A percentile compares a stretch with the other conserved stretches of the same genome.
Evolutionary conservation across 35 echinoderm and acorn worm species (phyloP).

Genomic region (Strongylocentrotus purpuratus): DNA sequence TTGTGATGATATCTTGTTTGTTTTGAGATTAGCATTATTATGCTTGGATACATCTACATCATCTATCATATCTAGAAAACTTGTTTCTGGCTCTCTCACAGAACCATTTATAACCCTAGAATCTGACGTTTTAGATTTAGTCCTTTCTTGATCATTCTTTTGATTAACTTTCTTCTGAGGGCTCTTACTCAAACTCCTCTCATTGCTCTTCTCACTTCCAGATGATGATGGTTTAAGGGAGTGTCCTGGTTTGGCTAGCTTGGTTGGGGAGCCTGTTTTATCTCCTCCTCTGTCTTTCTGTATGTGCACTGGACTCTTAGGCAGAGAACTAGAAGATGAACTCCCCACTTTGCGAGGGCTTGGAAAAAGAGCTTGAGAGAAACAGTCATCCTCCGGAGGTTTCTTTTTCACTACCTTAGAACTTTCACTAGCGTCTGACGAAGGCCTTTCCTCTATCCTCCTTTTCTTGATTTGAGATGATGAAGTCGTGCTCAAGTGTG

Average conservation of each 20-base stretch:
- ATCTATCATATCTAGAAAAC: background rate
- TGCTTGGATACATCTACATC: background rate
- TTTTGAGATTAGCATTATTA: background rate
- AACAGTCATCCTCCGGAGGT: background rate
- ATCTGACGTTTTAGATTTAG: background rate
- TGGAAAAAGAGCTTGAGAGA: slow-evolving; percentile 10
- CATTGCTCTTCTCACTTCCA: background rate
- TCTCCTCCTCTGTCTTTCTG: background rate
- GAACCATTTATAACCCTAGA: background rate
- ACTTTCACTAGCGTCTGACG: background rate
- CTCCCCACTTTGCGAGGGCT: background rate
- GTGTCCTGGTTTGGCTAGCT: background rate
- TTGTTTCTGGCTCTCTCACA: background rate
- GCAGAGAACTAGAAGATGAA: background rate
- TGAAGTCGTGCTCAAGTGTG: background rate
- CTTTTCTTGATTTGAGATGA: background rate
- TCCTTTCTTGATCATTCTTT: background rate
- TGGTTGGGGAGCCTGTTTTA: background rate
- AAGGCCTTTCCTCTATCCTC: background rate
- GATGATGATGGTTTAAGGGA: background rate
- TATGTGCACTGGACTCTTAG: background rate
- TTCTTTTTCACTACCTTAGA: slow-evolving; percentile 9
- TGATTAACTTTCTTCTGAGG: background rate
- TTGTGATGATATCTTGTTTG: background rate
- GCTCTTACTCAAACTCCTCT: background rate